Conservation (phyloP, 2,888 invertebrate genomes). For the Drosophila setosimentum region DNA sequence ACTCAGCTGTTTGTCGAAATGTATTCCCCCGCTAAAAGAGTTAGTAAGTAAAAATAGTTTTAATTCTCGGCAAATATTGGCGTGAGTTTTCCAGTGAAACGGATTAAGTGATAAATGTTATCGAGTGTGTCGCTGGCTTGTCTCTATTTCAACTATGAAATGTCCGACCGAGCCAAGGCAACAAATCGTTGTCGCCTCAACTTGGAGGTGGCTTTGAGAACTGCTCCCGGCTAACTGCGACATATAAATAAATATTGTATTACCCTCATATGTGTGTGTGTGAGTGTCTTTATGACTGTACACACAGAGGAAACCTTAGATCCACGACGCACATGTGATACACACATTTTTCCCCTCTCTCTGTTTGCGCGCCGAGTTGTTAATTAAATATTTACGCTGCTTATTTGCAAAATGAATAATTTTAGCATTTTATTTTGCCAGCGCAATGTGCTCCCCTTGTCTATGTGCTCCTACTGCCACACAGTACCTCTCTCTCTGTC, state of each 20-base stretch:
- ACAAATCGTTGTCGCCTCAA: constrained; percentile 31
- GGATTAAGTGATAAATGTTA: constrained; percentile 24
- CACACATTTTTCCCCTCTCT: background rate
- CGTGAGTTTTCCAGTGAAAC: background rate
- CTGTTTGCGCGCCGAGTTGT: constrained; percentile 67
- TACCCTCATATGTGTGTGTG: constrained; percentile 50
- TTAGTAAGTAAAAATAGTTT: background rate
- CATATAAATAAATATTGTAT: constrained; percentile 74
- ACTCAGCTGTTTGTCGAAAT: background rate
- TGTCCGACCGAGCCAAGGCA: background rate
- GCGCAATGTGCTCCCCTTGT: constrained; percentile 51
- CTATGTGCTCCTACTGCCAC: constrained; percentile 16
- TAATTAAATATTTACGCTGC: constrained; percentile 82
- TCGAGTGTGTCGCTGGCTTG: constrained; percentile 39
- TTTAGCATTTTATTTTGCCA: constrained; percentile 77
- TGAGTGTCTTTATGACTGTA: background rate
- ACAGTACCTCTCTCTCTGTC: background rate
- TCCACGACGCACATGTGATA: constrained; percentile 21
- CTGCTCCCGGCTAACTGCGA: constrained; percentile 29
- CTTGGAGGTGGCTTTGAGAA: constrained; percentile 55
- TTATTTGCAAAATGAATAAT: constrained; percentile 82
- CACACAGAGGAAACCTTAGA: constrained; percentile 65
- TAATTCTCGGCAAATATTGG: background rate
- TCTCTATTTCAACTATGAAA: constrained; percentile 1
- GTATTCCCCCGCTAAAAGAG: background rate